Base-by-base conservation (phyloP, 1,140 invertebrate species). In the Chionoecetes opilio region DNA sequence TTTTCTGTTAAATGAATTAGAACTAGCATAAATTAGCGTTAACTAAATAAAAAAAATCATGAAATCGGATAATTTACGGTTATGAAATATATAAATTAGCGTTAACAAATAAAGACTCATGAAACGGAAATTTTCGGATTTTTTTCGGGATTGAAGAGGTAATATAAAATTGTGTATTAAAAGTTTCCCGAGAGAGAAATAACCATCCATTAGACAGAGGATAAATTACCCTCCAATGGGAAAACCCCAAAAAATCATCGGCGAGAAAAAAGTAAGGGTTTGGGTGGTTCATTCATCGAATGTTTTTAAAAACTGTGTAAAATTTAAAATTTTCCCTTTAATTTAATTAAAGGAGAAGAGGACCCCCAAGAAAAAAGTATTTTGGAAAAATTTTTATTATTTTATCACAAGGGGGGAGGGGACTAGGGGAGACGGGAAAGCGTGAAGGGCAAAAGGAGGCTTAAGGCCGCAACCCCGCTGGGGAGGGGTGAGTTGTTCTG, bases 161-260 rank as follows among this genome's bases (percentile, higher is more conserved):
- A 8, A n/a, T 75, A 75, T 75, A n/a, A n/a, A 75, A 26, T 75
- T 21, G 21, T 75, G 63, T 75, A 26, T 75, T 75, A 75, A 75
- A 75, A n/a, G 21, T 75, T 75, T n/a, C n/a, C 63, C n/a, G 63
- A 75, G n/a, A 75, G 63, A n/a, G 63, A 26, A 75, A 75, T 75
- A 75, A 21, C 11, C 63, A 26, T 75, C 63, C 63, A 75, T 75
- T 75, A 75, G 63, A 1, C 63, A 26, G 63, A n/a, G 63, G n/a
- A 26, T 21, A 75, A 75, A n/a, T 75, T 75, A n/a, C n/a, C n/a
- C 63, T 75, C n/a, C n/a, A n/a, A 75, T n/a, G 26, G 63, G 63
- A 75, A 17, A 26, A 53, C 63, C 21, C 63, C 63, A n/a, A n/a
- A 75, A 75, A 17, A 75, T n/a, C 63, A 26, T 0, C 63, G 21